Conservation (phyloP, 23 tunicate species). For the Trididemnum nubilum region DNA sequence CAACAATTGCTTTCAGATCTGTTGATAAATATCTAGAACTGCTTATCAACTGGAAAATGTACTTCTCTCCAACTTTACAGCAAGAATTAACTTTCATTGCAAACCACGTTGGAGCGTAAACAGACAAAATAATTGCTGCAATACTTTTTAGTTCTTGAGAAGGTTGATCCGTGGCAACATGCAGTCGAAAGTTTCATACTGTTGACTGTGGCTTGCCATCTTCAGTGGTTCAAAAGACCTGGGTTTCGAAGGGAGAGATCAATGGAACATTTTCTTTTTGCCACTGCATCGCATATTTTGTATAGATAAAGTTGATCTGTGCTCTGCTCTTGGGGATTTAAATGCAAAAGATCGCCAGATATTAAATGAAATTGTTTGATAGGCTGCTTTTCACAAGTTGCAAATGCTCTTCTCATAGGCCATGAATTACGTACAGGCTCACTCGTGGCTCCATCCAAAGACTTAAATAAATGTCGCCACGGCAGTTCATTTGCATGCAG, state of each 20-base stretch:
- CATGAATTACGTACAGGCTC: background rate
- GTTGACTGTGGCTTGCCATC: slow-evolving; percentile 18
- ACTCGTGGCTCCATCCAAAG: slow-evolving; percentile 10
- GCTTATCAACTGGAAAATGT: slow-evolving; percentile 14
- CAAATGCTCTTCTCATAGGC: background rate
- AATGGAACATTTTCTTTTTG: background rate
- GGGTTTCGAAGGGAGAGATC: slow-evolving; percentile 21
- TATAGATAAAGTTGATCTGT: slow-evolving; percentile 20
- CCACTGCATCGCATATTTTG: slow-evolving; percentile 7
- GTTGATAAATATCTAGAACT: slow-evolving; percentile 1
- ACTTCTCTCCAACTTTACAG: slow-evolving; percentile 20
- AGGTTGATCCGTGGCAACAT: slow-evolving; percentile 13
- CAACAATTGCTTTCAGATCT: slow-evolving; percentile 2
- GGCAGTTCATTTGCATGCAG: slow-evolving; percentile 16
- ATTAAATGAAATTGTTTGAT: slow-evolving; percentile 3
- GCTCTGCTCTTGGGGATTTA: slow-evolving; percentile 1
- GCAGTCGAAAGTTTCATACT: background rate
- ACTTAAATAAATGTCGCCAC: background rate
- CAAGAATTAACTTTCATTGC: background rate
- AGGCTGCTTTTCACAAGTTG: slow-evolving; percentile 14
- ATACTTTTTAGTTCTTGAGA: background rate
- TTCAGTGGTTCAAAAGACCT: slow-evolving; percentile 7
- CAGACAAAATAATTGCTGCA: background rate
- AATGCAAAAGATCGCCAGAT: background rate
- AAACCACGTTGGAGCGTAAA: slow-evolving; percentile 29